These are phyloP conservation scores for Paralichthys olivaceus DNA, from an alignment of 2,113 vertebrate genomes.

Conservation along the genomic window DNA sequence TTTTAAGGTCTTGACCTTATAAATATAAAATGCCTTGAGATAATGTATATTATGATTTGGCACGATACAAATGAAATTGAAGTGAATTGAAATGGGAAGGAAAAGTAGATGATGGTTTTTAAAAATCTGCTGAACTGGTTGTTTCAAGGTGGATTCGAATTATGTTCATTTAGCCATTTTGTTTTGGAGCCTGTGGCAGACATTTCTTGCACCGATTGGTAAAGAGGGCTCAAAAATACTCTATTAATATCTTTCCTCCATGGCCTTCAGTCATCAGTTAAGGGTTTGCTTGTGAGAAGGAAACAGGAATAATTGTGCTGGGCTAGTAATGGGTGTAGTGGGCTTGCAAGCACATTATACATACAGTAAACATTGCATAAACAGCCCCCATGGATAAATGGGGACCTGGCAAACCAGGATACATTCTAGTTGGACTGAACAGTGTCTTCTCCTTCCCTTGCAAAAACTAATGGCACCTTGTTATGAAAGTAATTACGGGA, in stretches of 20 bases:
- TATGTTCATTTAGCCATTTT: neutral
- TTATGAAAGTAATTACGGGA: constrained; percentile 27
- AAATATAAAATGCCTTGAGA: too few relatives aligned
- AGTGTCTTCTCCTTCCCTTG: neutral
- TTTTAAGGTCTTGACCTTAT: too few relatives aligned
- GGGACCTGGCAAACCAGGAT: neutral
- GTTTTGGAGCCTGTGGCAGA: neutral
- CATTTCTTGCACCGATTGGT: neutral
- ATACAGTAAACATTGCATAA: constrained; percentile 16
- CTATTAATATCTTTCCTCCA: neutral
- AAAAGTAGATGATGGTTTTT: too few relatives aligned
- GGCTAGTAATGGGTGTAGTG: constrained; percentile 19
- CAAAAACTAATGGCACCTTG: constrained; percentile 25
- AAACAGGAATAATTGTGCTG: neutral
- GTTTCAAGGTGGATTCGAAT: neutral
- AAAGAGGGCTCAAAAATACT: neutral
- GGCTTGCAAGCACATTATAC: constrained; percentile 20
- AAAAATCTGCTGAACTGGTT: neutral
- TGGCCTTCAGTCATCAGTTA: constrained; percentile 1
- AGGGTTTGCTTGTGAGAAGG: neutral
- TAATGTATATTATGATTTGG: too few relatives aligned
- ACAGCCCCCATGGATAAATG: constrained; percentile 17
- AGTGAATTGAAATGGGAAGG: neutral
- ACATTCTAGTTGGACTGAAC: constrained; percentile 21
- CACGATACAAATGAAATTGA: too few relatives aligned